Conservation (phyloP, 2,888 invertebrate species). For the Phaonia tiefii region DNA sequence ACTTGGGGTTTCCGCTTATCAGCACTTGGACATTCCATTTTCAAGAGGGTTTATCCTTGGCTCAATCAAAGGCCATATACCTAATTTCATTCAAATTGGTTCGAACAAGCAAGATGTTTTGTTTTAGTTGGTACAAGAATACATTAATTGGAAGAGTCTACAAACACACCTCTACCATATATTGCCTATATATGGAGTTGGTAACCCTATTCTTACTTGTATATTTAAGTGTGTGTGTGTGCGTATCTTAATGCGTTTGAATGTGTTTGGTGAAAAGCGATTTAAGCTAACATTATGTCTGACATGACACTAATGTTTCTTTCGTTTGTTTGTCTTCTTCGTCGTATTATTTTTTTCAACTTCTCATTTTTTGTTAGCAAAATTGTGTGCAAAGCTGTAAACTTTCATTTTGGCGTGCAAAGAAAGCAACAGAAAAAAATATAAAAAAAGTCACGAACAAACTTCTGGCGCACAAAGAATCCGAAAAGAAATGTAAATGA, state of each 20-base stretch:
- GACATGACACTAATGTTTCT: conserved; percentile 41
- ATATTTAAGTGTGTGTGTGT: not conserved
- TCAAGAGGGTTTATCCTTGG: too few relatives aligned
- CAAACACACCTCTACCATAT: too few relatives aligned
- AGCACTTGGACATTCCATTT: too few relatives aligned
- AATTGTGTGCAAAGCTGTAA: conserved; percentile 21
- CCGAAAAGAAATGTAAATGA: conserved; percentile 9
- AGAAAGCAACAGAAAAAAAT: not conserved
- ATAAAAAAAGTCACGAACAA: too few relatives aligned
- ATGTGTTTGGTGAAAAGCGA: conserved; percentile 1
- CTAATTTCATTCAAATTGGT: too few relatives aligned
- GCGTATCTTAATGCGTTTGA: not conserved
- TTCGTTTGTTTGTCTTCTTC: not conserved
- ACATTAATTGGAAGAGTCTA: too few relatives aligned
- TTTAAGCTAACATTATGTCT: conserved; percentile 40
- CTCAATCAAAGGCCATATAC: too few relatives aligned
- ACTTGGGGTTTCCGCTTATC: too few relatives aligned
- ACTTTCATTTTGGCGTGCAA: conserved; percentile 18
- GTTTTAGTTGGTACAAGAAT: too few relatives aligned
- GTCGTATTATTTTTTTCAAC: conserved; percentile 15
- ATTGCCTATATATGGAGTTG: too few relatives aligned
- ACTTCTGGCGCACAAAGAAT: not conserved
- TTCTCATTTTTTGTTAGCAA: not conserved
- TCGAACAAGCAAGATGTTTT: too few relatives aligned
- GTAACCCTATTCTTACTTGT: not conserved